Conservation (phyloP, 1,140 invertebrate species). For the Papilio polytes region DNA sequence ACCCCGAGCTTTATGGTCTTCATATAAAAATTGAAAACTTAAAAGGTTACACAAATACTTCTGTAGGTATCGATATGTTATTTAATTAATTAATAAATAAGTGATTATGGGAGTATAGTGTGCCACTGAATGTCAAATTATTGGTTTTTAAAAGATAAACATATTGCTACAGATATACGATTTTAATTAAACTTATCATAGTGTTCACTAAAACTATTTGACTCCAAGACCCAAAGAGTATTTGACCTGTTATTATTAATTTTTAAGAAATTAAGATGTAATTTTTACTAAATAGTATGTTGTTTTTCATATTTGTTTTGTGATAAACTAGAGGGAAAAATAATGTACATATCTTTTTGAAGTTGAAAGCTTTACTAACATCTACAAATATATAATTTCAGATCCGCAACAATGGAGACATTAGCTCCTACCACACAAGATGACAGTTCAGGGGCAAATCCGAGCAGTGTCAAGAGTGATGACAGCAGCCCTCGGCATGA, state of each 20-base stretch:
- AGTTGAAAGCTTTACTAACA: not conserved
- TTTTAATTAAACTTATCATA: too few species aligned
- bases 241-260: too few species aligned
- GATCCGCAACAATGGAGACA: conserved; percentile 60
- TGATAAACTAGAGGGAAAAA: too few species aligned
- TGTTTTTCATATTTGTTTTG: too few species aligned
- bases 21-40: not conserved
- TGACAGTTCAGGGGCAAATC: conserved; percentile 62
- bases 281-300: too few species aligned
- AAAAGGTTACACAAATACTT: not conserved
- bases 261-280: too few species aligned
- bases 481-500: conserved; percentile 67
- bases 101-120: not conserved
- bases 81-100: not conserved
- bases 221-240: too few species aligned
- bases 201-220: too few species aligned
- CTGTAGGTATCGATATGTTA: not conserved
- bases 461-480: conserved; percentile 72
- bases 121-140: not conserved
- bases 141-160: too few species aligned
- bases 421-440: conserved; percentile 59
- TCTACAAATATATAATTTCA: conserved; percentile 25
- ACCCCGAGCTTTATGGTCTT: not conserved
- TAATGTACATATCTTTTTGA: not conserved
- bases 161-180: too few species aligned